phyloP scores from a whole-genome alignment of 2,888 invertebrate species.

The Leptopilina drosophilae region DNA sequence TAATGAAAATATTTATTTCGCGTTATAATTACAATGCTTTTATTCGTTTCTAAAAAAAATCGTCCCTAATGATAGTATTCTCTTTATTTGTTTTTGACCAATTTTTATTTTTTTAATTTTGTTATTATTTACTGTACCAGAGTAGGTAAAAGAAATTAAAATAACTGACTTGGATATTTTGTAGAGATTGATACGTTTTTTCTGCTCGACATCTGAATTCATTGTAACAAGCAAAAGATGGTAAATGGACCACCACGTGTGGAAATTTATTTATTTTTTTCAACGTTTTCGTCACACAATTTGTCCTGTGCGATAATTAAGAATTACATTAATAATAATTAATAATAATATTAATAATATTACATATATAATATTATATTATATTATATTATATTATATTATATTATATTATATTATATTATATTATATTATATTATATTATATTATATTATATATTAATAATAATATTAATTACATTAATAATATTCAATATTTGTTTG shows the following conservation, averaged over 20 bases:
- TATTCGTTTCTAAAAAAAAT: background rate
- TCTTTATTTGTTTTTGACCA: background rate
- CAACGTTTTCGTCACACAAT: conserved; percentile 57
- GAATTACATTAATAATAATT: background rate
- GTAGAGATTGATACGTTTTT: conserved; percentile 48
- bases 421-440: too few species aligned
- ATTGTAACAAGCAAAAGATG: conserved; percentile 57
- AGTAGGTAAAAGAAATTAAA: background rate
- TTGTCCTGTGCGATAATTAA: conserved; percentile 48
- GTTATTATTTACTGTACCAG: background rate
- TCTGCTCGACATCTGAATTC: conserved; percentile 50
- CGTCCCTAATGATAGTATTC: background rate
- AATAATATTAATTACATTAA: too few species aligned
- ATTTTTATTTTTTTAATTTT: background rate
- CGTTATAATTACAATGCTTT: background rate
- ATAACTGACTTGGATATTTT: conserved; percentile 58
- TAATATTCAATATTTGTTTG: too few species aligned
- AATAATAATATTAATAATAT: too few species aligned
- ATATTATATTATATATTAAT: too few species aligned
- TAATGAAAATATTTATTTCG: conserved; percentile 36
- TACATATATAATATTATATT: too few species aligned
- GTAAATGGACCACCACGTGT: conserved; percentile 58
- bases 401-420: too few species aligned
- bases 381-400: too few species aligned
- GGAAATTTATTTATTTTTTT: conserved; percentile 45